These are phyloP conservation scores for Caenorhabditis macrosperma DNA, from an alignment of 2,888 invertebrate species.

Conservation along the genomic window DNA sequence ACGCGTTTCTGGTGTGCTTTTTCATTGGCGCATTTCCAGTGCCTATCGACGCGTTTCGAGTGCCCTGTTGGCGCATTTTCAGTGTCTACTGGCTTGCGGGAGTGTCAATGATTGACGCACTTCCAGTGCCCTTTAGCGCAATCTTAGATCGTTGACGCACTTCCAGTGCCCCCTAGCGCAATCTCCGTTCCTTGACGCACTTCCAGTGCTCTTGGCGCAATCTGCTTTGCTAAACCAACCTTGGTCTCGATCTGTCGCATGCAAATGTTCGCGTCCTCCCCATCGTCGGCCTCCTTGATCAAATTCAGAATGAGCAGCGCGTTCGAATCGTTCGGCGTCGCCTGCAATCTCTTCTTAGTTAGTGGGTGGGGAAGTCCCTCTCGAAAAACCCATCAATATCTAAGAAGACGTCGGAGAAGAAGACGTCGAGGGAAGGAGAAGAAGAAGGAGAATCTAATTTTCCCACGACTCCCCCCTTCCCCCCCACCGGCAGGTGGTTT, in stretches of 20 bases:
- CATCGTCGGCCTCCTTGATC: constrained; percentile 71
- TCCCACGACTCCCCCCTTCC: constrained; percentile 31
- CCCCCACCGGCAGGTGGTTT: constrained; percentile 39
- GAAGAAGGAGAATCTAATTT: constrained; percentile 34
- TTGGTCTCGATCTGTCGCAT: constrained; percentile 68
- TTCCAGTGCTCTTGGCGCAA: neutral
- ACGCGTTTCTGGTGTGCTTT: constrained; percentile 2
- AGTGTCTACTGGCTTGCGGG: too few relatives aligned
- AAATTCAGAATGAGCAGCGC: constrained; percentile 74
- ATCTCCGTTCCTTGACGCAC: too few relatives aligned
- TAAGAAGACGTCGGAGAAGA: constrained; percentile 40
- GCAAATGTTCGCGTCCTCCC: constrained; percentile 69
- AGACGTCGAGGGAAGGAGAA: neutral
- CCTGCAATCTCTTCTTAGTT: constrained; percentile 48
- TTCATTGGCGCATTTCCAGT: neutral
- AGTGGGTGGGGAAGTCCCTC: neutral
- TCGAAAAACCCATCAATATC: constrained; percentile 46
- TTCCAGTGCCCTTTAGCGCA: neutral
- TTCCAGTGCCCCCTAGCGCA: neutral
- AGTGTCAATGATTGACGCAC: too few relatives aligned
- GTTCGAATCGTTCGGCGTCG: constrained; percentile 70
- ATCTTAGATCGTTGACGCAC: too few relatives aligned
- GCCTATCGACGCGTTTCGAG: neutral
- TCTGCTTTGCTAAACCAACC: constrained; percentile 46
- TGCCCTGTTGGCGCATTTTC: neutral